These are phyloP conservation scores for Podarcis siculus DNA, from an alignment of 2,797 vertebrate species.

Conservation along the genomic window DNA sequence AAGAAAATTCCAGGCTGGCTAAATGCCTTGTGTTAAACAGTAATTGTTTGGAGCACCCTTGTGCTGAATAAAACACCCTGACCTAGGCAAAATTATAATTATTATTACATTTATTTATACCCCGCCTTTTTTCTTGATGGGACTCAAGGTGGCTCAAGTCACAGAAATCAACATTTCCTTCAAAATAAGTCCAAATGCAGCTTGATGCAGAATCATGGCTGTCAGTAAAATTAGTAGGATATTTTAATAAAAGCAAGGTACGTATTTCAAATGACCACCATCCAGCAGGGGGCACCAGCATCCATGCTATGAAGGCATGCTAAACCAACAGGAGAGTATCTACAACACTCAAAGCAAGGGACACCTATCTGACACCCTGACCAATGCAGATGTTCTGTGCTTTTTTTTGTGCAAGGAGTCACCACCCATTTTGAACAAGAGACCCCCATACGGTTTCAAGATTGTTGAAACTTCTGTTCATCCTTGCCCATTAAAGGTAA, in stretches of 20 bases:
- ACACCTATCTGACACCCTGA: not conserved
- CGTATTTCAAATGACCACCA: not conserved
- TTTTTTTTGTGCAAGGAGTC: not conserved
- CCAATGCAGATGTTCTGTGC: not conserved
- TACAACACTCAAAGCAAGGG: not conserved
- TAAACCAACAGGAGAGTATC: not conserved
- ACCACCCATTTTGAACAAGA: not conserved
- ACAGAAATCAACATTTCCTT: not conserved
- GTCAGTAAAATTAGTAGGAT: not conserved
- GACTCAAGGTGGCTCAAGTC: not conserved
- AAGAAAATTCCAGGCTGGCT: not conserved
- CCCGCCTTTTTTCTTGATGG: too few relatives aligned
- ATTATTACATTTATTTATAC: too few relatives aligned
- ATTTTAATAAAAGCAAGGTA: too few relatives aligned
- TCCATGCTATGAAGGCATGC: not conserved
- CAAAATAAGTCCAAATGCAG: not conserved
- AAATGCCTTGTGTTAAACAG: not conserved
- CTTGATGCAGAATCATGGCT: not conserved
- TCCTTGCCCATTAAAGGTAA: not conserved
- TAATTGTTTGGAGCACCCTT: not conserved
- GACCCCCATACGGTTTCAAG: not conserved
- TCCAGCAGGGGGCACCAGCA: constrained; percentile 41
- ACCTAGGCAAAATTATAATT: not conserved
- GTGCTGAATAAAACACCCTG: not conserved
- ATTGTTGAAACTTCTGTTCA: not conserved